Evolutionary conservation across 2,797 vertebrate genomes (phyloP), one percentile per base, ranked within the genome.

Genomic region (Tolypeutes matacus): DNA sequence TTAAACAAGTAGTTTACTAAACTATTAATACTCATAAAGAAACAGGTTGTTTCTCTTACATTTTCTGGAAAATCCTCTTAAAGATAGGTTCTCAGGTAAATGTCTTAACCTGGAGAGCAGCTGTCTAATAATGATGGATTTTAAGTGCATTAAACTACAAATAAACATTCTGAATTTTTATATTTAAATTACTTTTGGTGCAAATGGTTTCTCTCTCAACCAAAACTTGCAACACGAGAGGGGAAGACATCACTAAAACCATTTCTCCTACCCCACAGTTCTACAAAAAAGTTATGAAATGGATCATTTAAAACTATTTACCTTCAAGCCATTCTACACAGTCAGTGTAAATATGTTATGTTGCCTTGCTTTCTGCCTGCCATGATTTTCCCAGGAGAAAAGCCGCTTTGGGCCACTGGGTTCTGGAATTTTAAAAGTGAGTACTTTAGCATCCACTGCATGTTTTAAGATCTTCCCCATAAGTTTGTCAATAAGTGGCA

Each of bases 1-100:
- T 91, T 95, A 81, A 49, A 80, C 27, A 73, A 78, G 62, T 53
- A 17, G 15, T n/a, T 93, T 95, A 76, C 84, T 65, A 90, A 87
- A 80, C 10, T n/a, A 36, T 92, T 80, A 46, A 39, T 34, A 27
- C 23, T 53, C 91, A 83, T 51, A 92, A 70, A 25, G n/a, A 92
- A 96, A 21, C 15, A 87, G 1, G 7, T 88, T 84, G 1, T 76
- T 91, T 72, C 73, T 95, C 82, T 58, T 34, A 56, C 81, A 93
- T 34, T 86, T 93, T 85, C 78, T 62, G 39, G 73, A 36, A 78
- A 70, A 92, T 17, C 12, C 64, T 93, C 67, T 76, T 82, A 91
- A 89, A 81, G 29, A 82, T 31, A 49, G 17, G 42, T 73, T 92
- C n/a, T 95, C 34, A 86, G 58, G 53, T 86, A 96, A 83, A 89